A percentile compares a stretch with the other conserved stretches of the same genome.
These are phyloP conservation scores for Ceratoteleas bidentatus DNA, from an alignment of 1,140 invertebrate genomes.

Conservation along the genomic window DNA sequence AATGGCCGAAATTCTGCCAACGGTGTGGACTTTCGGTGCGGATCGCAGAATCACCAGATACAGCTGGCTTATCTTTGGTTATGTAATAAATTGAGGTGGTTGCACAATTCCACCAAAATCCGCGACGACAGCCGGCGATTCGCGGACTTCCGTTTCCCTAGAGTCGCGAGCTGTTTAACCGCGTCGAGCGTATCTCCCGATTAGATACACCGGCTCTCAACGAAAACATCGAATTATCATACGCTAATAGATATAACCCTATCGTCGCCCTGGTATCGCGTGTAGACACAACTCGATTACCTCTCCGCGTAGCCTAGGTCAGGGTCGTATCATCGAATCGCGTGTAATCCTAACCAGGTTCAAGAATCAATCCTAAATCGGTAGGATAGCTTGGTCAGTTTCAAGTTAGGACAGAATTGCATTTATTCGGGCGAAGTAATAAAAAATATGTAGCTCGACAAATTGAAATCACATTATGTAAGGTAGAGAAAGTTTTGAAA, in stretches of 20 bases:
- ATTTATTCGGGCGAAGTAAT: too few species aligned
- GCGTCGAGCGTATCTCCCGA: constrained; percentile 63
- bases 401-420: too few species aligned
- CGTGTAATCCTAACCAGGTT: too few species aligned
- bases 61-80: background rate
- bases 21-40: background rate
- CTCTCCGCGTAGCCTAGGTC: constrained; percentile 74
- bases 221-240: constrained; percentile 74
- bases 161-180: background rate
- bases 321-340: constrained; percentile 71
- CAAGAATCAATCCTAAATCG: too few species aligned
- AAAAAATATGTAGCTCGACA: too few species aligned
- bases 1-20: constrained; percentile 15
- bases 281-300: constrained; percentile 78
- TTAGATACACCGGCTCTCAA: constrained; percentile 71
- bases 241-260: constrained; percentile 71
- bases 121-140: constrained; percentile 28
- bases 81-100: too few species aligned
- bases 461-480: too few species aligned
- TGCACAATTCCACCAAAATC: background rate
- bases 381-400: too few species aligned
- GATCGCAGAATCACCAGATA: constrained; percentile 19
- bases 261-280: constrained; percentile 73
- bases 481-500: too few species aligned
- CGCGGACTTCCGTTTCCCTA: constrained; percentile 20